Percentiles rank a stretch among this genome's conserved stretches.
Evolutionary conservation across 2,888 invertebrate genomes (phyloP).

Genomic region (Nemotelus nigrinus): DNA sequence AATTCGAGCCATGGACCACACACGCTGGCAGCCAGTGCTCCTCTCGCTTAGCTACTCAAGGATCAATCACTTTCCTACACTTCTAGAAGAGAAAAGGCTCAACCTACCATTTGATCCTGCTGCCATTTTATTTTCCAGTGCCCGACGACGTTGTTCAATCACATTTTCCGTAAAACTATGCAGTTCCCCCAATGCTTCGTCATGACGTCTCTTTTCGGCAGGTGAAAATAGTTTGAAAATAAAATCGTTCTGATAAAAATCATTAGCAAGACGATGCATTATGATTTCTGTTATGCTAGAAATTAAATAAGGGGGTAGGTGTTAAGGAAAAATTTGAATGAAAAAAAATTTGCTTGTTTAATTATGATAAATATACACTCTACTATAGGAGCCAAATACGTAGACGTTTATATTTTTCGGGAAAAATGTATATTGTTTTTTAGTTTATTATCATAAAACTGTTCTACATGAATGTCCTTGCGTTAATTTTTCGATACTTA

Average conservation of each 20-base stretch:
- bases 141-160: constrained; percentile 57
- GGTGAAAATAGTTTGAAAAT: constrained; percentile 52
- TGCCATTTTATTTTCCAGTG: constrained; percentile 1
- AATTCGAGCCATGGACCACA: no score
- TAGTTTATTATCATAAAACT: background rate
- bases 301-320: background rate
- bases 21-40: no score
- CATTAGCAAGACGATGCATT: constrained; percentile 51
- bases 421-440: constrained; percentile 61
- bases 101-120: background rate
- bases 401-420: background rate
- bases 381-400: background rate
- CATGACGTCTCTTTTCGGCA: constrained; percentile 46
- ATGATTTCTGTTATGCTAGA: constrained; percentile 47
- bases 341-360: background rate
- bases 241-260: constrained; percentile 55
- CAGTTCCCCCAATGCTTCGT: constrained; percentile 56
- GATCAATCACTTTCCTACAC: no score
- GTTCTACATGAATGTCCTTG: background rate
- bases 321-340: background rate
- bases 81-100: no score
- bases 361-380: background rate
- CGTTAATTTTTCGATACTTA: constrained; percentile 56
- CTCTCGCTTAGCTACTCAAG: no score
- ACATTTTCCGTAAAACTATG: constrained; percentile 61